Conservation (phyloP, 1,140 invertebrate species). For the Macrotrachela quadricornifera region DNA sequence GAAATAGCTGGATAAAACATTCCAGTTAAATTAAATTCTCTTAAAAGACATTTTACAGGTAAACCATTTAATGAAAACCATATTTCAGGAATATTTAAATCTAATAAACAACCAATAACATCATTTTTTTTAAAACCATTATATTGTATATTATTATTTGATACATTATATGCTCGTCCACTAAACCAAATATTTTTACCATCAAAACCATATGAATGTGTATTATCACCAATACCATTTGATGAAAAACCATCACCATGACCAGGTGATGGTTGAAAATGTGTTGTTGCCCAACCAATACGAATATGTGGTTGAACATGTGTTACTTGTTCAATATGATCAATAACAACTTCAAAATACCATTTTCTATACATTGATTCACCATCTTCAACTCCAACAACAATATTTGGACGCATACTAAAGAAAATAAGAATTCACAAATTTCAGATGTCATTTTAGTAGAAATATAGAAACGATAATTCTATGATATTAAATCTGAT, state of each 20-base stretch:
- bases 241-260: constrained; percentile 53
- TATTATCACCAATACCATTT: constrained; percentile 89
- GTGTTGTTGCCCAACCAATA: constrained; percentile 91
- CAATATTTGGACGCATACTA: constrained; percentile 90
- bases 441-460: not conserved
- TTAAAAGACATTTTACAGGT: constrained; percentile 64
- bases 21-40: constrained; percentile 78
- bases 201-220: constrained; percentile 93
- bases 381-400: constrained; percentile 82
- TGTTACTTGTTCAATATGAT: constrained; percentile 80
- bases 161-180: not conserved
- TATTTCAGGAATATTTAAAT: constrained; percentile 76
- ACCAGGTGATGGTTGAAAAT: constrained; percentile 54
- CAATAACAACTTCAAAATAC: constrained; percentile 96
- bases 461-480: no score
- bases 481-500: no score
- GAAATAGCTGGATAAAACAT: constrained; percentile 97
- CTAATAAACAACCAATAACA: constrained; percentile 79
- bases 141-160: not conserved
- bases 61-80: constrained; percentile 85
- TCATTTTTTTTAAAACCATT: constrained; percentile 33
- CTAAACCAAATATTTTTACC: constrained; percentile 69
- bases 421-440: constrained; percentile 15
- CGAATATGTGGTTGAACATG: constrained; percentile 79
- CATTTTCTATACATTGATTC: constrained; percentile 93